Evolutionary conservation across 2,113 vertebrate species (phyloP), one percentile per base, ranked within the genome.

Genomic region (Prunella fulvescens): DNA sequence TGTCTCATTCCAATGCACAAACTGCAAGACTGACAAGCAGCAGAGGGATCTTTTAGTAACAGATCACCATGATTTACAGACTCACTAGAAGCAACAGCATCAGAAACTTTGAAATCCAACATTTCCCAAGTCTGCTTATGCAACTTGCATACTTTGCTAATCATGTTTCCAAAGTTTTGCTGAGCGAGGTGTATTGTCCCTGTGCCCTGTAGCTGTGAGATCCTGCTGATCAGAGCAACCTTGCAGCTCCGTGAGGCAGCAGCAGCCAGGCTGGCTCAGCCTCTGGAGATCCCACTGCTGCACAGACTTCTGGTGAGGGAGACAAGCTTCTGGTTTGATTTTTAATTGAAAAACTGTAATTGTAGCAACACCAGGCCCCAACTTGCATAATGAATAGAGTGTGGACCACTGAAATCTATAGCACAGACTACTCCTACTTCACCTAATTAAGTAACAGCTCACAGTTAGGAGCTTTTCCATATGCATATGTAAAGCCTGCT

Each of bases 291-390:
- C 19, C 39, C 10, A 6, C 40, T 20, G 65, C 17, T 42, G 42
- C 88, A 90, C 18, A 0, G 37, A 25, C 70, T 60, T 54, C 71
- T 93, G 70, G 24, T 1, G 28, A 72, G 81, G 70, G 42, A 80
- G 8, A 72, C 54, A 10, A 47, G 4, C 79, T 58, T 57, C 35
- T 28, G 40, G 22, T 70, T 73, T 93, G 86, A 66, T 86, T 92
- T 73, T 90, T 92, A 91, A 91, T 87, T 92, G 90, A 94, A 92
- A 86, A 73, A 15, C 82, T 90, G 72, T 47, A 73, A 81, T 67
- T 81, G 92, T 83, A 94, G 56, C 93, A 86, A 70, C 81, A 53
- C 40, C 72, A 26, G 56, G 51, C n/a, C 82, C 44, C 85, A 51
- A 19, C 45, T 28, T 77, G 92, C 85, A 77, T 86, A 83, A 81